Conservation (phyloP, 2,888 invertebrate genomes). For the Clivina fossor region DNA sequence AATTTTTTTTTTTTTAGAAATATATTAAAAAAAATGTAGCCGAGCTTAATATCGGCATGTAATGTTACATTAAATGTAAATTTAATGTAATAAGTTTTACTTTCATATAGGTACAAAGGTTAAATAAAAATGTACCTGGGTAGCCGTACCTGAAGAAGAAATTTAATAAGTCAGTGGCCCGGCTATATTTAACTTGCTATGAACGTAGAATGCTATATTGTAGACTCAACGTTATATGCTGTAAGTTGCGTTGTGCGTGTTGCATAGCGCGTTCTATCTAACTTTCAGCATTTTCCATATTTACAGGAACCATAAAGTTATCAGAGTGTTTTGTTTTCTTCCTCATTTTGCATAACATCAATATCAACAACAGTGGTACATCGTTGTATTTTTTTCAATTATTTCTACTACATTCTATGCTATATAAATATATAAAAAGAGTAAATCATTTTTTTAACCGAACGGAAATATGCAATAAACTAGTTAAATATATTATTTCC, state of each 20-base stretch:
- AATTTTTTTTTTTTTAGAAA: not conserved
- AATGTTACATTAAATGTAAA: constrained; percentile 7
- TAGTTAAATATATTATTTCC: too few species aligned
- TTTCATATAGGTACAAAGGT: constrained; percentile 7
- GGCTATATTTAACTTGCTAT: constrained; percentile 15
- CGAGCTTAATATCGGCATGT: not conserved
- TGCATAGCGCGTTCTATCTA: constrained; percentile 2
- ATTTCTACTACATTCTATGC: too few species aligned
- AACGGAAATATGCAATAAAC: too few species aligned
- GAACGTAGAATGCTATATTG: constrained; percentile 10
- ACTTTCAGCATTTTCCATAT: constrained; percentile 6
- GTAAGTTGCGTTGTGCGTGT: not conserved
- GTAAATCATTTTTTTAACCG: too few species aligned
- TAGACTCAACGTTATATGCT: not conserved
- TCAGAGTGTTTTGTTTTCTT: constrained; percentile 1
- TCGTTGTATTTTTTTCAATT: too few species aligned
- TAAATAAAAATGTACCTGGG: constrained; percentile 12
- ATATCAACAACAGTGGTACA: too few species aligned
- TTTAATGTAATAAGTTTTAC: constrained; percentile 13
- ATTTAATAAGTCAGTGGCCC: constrained; percentile 23
- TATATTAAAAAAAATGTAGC: not conserved
- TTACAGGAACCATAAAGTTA: constrained; percentile 1
- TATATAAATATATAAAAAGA: too few species aligned
- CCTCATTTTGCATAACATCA: too few species aligned
- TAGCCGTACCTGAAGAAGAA: constrained; percentile 7